These are phyloP conservation scores for pig (Sus scrofa) DNA, from an alignment of 2,113 vertebrate species.

Conservation along the genomic window DNA sequence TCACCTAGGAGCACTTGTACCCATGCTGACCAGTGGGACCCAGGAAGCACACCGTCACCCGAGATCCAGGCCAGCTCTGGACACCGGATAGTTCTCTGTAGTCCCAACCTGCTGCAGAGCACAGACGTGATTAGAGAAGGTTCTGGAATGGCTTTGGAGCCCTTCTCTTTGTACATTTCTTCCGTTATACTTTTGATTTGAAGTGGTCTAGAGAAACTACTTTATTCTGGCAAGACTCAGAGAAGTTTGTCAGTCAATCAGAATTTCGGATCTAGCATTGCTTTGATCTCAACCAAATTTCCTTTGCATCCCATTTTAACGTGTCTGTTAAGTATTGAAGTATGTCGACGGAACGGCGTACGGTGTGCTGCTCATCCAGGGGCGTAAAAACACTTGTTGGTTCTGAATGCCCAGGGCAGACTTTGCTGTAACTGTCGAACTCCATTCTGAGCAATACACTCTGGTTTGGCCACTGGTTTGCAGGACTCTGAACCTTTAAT, in stretches of 20 bases:
- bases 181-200: conserved; percentile 7
- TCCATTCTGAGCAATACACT: conserved; percentile 64
- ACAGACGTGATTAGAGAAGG: not conserved
- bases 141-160: not conserved
- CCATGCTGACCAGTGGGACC: not conserved
- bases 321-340: not conserved
- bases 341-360: not conserved
- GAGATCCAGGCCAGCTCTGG: not conserved
- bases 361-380: not conserved
- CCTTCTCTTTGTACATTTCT: not conserved
- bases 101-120: no score
- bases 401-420: not conserved
- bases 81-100: not conserved
- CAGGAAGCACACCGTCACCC: rapidly evolving
- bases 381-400: conserved; percentile 66
- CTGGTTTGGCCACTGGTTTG: conserved; percentile 82
- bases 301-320: not conserved
- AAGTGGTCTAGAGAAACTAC: not conserved
- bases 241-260: rapidly evolving
- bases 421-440: conserved; percentile 17
- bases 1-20: not conserved
- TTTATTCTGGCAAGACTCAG: not conserved
- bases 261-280: rapidly evolving
- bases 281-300: conserved; percentile 38
- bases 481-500: conserved; percentile 84